These are phyloP conservation scores for Phengaris alcon DNA, from an alignment of 2,888 invertebrate species.

Conservation along the genomic window DNA sequence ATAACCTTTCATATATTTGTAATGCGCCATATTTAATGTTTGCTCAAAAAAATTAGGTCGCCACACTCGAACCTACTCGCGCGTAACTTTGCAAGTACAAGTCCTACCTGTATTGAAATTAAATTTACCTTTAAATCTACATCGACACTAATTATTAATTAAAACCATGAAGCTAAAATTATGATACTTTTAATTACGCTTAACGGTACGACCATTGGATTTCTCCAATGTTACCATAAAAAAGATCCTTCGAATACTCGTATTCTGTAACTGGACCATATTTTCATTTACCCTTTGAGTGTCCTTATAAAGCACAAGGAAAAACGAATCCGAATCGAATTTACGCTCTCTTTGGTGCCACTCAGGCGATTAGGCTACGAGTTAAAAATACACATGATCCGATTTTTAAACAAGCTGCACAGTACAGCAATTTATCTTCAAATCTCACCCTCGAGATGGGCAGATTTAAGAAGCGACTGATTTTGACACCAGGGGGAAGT, in stretches of 20 bases:
- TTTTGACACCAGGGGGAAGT: conserved; percentile 5
- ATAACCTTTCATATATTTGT: conserved; percentile 18
- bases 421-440: conserved; percentile 13
- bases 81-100: neutral
- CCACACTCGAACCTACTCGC: neutral
- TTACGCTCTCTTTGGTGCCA: neutral
- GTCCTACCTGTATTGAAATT: neutral
- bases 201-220: too few species aligned
- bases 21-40: conserved; percentile 19
- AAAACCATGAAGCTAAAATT: neutral
- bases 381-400: conserved; percentile 4
- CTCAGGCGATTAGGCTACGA: neutral
- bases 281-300: neutral
- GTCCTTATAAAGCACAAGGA: neutral
- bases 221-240: too few species aligned
- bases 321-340: neutral
- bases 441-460: conserved; percentile 16
- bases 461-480: conserved; percentile 20
- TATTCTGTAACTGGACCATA: neutral
- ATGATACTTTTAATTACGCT: too few species aligned
- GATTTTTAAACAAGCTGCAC: conserved; percentile 14
- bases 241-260: too few species aligned
- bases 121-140: neutral
- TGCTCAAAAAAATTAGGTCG: conserved; percentile 9
- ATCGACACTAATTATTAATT: neutral